Evolutionary conservation across 2,888 invertebrate genomes (phyloP).

Genomic region (Leucophora obtusa): DNA sequence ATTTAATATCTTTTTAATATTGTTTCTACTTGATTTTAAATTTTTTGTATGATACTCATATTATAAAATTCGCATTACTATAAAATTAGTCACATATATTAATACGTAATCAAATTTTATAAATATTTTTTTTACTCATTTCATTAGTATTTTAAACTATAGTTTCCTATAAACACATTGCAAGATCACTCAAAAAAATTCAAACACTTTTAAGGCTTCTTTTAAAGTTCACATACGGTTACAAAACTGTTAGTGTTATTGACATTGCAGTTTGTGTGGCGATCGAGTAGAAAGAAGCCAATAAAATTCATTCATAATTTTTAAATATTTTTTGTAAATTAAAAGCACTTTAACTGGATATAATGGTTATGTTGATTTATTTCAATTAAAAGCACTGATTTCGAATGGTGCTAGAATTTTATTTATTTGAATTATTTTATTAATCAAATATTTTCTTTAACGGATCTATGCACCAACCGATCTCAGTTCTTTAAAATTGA

Average conservation of each 20-base stretch:
- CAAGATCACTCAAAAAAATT: constrained; percentile 28
- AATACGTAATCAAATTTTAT: too few relatives aligned
- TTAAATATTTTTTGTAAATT: background rate
- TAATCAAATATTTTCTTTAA: constrained; percentile 52
- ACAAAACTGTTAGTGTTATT: constrained; percentile 52
- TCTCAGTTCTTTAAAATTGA: constrained; percentile 68
- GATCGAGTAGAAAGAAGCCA: constrained; percentile 47
- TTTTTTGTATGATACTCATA: too few relatives aligned
- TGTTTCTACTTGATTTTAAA: too few relatives aligned
- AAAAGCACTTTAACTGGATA: constrained; percentile 11
- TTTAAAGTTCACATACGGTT: constrained; percentile 30
- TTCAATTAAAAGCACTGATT: constrained; percentile 69
- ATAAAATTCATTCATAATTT: constrained; percentile 28
- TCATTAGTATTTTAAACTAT: too few relatives aligned
- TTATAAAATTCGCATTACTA: too few relatives aligned
- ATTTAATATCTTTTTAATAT: too few relatives aligned
- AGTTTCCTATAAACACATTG: background rate
- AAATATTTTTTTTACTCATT: too few relatives aligned
- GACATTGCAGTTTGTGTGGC: constrained; percentile 19
- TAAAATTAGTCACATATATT: too few relatives aligned
- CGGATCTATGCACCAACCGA: constrained; percentile 69
- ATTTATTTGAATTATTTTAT: constrained; percentile 34
- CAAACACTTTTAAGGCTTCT: constrained; percentile 64
- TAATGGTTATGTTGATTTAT: constrained; percentile 42
- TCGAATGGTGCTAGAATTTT: constrained; percentile 69